These are phyloP conservation scores for Neoseiulus cucumeris DNA, from an alignment of 1,140 invertebrate genomes.

Conservation along the genomic window DNA sequence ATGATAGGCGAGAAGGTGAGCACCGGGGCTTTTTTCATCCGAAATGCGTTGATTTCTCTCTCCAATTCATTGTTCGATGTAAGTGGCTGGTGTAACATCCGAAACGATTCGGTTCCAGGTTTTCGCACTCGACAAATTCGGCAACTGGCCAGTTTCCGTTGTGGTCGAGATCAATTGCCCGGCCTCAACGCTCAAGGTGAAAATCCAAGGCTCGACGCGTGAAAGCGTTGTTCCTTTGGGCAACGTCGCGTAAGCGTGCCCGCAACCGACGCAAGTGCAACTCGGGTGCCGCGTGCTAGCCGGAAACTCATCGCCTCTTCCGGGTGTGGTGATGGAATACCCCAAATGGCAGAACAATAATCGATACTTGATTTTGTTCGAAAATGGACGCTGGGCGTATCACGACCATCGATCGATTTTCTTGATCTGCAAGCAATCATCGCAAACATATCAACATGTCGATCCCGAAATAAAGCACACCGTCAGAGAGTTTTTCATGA, in stretches of 20 bases:
- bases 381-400: neutral
- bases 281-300: neutral
- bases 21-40: neutral
- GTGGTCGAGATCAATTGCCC: neutral
- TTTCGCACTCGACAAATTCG: neutral
- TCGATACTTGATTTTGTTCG: slow-evolving; percentile 3
- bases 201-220: neutral
- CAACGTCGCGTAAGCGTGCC: neutral
- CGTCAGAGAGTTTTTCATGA: neutral
- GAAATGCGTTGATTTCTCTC: neutral
- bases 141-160: neutral
- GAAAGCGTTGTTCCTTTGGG: neutral
- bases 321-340: slow-evolving; percentile 1
- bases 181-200: neutral
- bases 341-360: neutral
- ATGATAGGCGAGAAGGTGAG: neutral
- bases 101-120: neutral
- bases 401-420: neutral
- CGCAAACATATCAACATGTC: neutral
- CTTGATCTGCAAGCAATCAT: slow-evolving; percentile 4
- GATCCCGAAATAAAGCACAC: neutral
- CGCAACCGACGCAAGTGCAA: neutral
- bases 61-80: neutral
- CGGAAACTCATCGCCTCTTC: neutral
- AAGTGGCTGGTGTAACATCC: neutral